Conservation (phyloP, 2,797 vertebrate genomes). For the Muraenolepis orangiensis region DNA sequence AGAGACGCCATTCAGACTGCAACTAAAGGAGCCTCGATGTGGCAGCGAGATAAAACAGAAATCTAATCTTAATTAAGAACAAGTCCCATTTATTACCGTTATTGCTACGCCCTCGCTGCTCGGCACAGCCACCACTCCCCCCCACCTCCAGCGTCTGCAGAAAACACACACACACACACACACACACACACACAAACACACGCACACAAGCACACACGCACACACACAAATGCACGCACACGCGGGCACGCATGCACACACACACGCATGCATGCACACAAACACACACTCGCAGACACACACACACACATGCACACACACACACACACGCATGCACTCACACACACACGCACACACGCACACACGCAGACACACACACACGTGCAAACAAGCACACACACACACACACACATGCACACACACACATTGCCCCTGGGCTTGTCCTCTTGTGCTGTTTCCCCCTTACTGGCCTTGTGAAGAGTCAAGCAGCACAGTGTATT, state of each 20-base stretch:
- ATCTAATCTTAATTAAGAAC: constrained; percentile 73
- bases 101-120: constrained; percentile 42
- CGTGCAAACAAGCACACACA: too few relatives aligned
- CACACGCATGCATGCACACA: too few relatives aligned
- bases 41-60: constrained; percentile 69
- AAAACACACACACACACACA: not conserved
- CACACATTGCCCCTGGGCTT: not conserved
- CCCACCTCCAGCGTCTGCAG: constrained; percentile 3
- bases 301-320: too few relatives aligned
- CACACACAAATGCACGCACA: too few relatives aligned
- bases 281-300: too few relatives aligned
- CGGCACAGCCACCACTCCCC: constrained; percentile 26
- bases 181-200: not conserved
- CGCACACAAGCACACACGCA: too few relatives aligned
- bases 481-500: not conserved
- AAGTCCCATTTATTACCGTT: constrained; percentile 56
- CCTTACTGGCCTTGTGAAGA: not conserved
- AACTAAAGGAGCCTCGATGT: constrained; percentile 71
- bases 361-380: too few relatives aligned
- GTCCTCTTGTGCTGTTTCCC: not conserved
- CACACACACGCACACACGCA: too few relatives aligned
- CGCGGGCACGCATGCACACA: too few relatives aligned
- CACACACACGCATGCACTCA: too few relatives aligned
- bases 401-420: too few relatives aligned
- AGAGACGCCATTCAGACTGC: constrained; percentile 65